phyloP scores from a whole-genome alignment of 2,888 invertebrate genomes.

The Agonopterix subpropinquella region DNA sequence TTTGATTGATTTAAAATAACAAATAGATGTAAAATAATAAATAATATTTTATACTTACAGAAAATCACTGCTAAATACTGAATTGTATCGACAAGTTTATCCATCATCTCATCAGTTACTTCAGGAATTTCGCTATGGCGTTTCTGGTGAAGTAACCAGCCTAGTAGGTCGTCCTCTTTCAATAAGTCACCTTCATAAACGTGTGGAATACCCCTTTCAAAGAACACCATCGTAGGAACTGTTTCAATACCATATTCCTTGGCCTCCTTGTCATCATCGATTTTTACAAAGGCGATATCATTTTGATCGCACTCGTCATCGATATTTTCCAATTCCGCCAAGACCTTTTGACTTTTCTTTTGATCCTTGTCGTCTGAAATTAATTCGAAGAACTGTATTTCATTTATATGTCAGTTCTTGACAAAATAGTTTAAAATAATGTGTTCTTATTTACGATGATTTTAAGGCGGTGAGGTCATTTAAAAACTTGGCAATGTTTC shows the following conservation, averaged over 20 bases:
- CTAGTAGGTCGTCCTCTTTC: constrained; percentile 92
- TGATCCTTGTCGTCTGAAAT: constrained; percentile 91
- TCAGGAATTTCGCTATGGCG: constrained; percentile 93
- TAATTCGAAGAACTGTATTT: constrained; percentile 63
- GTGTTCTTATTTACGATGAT: constrained; percentile 19
- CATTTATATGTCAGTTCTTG: constrained; percentile 70
- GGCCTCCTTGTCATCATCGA: constrained; percentile 90
- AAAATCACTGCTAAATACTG: constrained; percentile 92
- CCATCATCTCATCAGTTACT: constrained; percentile 95
- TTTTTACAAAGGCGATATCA: constrained; percentile 93
- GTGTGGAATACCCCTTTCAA: constrained; percentile 83
- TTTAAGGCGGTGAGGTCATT: constrained; percentile 25
- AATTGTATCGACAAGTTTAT: constrained; percentile 87
- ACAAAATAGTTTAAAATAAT: constrained; percentile 32
- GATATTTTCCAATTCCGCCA: constrained; percentile 91
- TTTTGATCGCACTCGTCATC: constrained; percentile 96
- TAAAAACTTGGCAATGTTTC: constrained; percentile 44
- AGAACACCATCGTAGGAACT: constrained; percentile 87
- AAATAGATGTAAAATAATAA: neutral
- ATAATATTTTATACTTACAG: constrained; percentile 78
- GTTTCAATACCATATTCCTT: constrained; percentile 92
- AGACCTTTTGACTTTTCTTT: constrained; percentile 90
- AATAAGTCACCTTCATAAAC: constrained; percentile 89
- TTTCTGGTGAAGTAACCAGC: constrained; percentile 94
- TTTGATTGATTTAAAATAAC: neutral